Conservation (phyloP, 2,797 vertebrate genomes). For the Peromyscus eremicus region DNA sequence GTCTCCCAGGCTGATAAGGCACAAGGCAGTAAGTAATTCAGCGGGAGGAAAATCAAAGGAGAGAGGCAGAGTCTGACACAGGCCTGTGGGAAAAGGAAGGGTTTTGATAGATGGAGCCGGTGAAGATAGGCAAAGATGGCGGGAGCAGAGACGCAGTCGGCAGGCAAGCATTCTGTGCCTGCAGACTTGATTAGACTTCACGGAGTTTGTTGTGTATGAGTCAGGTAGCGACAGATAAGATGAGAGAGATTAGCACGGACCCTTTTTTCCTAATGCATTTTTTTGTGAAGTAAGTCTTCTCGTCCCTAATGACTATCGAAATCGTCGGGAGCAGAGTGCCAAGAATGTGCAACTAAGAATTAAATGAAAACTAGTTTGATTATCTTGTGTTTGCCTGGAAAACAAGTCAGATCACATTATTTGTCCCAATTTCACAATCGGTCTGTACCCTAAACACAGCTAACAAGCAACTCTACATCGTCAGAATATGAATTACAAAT, state of each 20-base stretch:
- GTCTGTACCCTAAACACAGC: neutral
- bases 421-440: neutral
- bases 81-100: slow-evolving; percentile 30
- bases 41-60: slow-evolving; percentile 54
- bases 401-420: neutral
- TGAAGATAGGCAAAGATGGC: slow-evolving; percentile 15
- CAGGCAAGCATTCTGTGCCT: neutral
- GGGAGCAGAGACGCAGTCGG: neutral
- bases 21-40: slow-evolving; percentile 59
- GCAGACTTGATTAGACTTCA: neutral
- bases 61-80: slow-evolving; percentile 18
- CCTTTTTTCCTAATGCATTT: neutral
- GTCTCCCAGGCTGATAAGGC: slow-evolving; percentile 47
- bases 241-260: neutral
- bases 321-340: neutral
- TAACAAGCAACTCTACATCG: neutral
- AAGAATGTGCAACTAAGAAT: neutral
- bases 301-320: neutral
- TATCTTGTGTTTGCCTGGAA: neutral
- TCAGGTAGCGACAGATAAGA: neutral
- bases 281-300: neutral
- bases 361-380: neutral
- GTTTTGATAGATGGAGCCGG: neutral
- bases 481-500: neutral
- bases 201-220: neutral